phyloP scores from a whole-genome alignment of 2,888 invertebrate genomes.

The Tinea trinotella region DNA sequence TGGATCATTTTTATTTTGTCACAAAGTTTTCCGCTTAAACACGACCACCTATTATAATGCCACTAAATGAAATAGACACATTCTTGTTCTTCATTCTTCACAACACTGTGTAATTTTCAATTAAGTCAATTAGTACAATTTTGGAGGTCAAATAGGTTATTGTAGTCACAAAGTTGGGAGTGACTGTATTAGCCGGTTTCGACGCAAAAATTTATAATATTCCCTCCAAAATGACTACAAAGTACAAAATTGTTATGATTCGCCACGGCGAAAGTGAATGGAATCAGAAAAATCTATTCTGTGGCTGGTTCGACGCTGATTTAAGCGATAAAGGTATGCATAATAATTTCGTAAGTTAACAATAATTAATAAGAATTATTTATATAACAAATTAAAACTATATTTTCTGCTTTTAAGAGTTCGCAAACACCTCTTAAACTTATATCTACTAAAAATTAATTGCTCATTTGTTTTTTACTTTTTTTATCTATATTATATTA shows the following conservation, averaged over 20 bases:
- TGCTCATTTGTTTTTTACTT: too few relatives aligned
- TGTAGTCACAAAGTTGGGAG: background rate
- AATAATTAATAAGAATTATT: too few relatives aligned
- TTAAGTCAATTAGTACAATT: background rate
- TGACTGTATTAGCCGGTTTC: background rate
- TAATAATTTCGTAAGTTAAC: background rate
- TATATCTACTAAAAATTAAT: too few relatives aligned
- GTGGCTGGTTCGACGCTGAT: slow-evolving; percentile 82
- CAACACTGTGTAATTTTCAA: background rate
- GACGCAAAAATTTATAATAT: background rate
- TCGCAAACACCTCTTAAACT: too few relatives aligned
- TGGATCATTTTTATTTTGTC: too few relatives aligned
- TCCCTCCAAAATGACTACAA: slow-evolving; percentile 46
- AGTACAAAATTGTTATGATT: slow-evolving; percentile 79
- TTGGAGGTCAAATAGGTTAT: slow-evolving; percentile 16
- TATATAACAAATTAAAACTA: too few relatives aligned
- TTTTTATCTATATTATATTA: too few relatives aligned
- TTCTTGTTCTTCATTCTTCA: background rate
- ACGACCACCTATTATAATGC: background rate
- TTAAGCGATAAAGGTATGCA: slow-evolving; percentile 76
- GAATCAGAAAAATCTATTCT: slow-evolving; percentile 81
- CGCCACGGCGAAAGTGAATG: slow-evolving; percentile 84
- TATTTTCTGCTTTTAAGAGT: too few relatives aligned
- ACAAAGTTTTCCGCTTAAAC: background rate
- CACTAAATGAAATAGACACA: background rate